A percentile compares a stretch with the other conserved stretches of the same genome.
These are phyloP conservation scores for Hydraecia micacea DNA, from an alignment of 2,888 invertebrate species.

Conservation along the genomic window DNA sequence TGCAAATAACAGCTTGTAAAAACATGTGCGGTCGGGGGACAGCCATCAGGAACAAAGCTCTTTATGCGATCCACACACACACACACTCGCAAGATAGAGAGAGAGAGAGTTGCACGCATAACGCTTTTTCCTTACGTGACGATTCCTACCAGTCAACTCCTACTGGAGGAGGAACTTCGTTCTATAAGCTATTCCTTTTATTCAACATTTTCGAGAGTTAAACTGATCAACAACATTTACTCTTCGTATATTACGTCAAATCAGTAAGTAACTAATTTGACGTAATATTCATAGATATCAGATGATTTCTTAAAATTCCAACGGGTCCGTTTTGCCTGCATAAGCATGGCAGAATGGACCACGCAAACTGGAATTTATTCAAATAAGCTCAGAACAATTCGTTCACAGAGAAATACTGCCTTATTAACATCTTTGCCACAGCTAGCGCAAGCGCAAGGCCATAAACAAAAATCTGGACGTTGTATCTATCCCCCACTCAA, in stretches of 20 bases:
- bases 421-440: no score
- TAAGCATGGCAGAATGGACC: neutral
- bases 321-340: neutral
- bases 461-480: no score
- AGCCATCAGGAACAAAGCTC: neutral
- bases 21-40: neutral
- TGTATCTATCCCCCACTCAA: no score
- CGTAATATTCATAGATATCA: neutral
- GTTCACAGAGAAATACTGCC: no score
- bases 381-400: no score
- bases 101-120: neutral
- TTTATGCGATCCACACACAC: neutral
- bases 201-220: neutral
- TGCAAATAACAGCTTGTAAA: neutral
- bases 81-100: neutral
- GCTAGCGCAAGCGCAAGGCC: no score
- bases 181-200: no score
- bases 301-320: neutral
- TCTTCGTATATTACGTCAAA: no score
- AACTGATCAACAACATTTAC: neutral
- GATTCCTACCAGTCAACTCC: neutral
- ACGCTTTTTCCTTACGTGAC: neutral
- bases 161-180: no score
- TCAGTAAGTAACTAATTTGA: neutral
- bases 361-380: neutral